phyloP scores from a whole-genome alignment of 2,113 vertebrate genomes.

The Pelusios castaneus region DNA sequence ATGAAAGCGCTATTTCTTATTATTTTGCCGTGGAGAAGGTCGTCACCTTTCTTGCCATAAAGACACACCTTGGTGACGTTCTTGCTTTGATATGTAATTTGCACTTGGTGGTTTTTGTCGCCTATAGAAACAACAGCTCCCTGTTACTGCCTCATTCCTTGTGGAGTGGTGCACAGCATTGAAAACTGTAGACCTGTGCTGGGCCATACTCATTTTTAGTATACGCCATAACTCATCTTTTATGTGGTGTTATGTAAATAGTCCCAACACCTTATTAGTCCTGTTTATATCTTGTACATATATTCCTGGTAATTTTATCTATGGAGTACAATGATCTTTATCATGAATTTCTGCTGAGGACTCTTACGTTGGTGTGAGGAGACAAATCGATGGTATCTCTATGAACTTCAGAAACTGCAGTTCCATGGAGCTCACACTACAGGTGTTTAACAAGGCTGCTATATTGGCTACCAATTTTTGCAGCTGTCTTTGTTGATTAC shows the following conservation, averaged over 20 bases:
- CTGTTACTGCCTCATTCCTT: not conserved
- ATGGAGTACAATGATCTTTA: not conserved
- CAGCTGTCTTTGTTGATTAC: not conserved
- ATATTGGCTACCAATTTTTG: not conserved
- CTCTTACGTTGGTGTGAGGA: not conserved
- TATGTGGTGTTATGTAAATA: rapidly evolving
- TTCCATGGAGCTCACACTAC: rapidly evolving
- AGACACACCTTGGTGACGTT: not conserved
- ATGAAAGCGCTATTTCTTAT: not conserved
- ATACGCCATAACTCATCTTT: not conserved
- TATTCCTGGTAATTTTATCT: not conserved
- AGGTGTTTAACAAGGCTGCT: not conserved
- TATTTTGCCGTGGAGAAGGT: not conserved
- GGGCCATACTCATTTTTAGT: not conserved
- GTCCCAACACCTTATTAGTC: not conserved
- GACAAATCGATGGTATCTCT: not conserved
- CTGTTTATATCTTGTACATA: rapidly evolving
- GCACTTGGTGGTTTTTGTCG: not conserved
- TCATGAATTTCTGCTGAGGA: not conserved
- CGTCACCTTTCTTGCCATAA: not conserved
- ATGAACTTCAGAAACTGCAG: not conserved
- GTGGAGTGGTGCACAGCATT: not conserved
- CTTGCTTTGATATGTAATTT: not conserved
- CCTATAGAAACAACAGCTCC: not conserved
- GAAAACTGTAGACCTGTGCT: not conserved